Evolutionary conservation across 2,113 vertebrate species (phyloP).

Genomic region (Tenebrosternarchus preto): DNA sequence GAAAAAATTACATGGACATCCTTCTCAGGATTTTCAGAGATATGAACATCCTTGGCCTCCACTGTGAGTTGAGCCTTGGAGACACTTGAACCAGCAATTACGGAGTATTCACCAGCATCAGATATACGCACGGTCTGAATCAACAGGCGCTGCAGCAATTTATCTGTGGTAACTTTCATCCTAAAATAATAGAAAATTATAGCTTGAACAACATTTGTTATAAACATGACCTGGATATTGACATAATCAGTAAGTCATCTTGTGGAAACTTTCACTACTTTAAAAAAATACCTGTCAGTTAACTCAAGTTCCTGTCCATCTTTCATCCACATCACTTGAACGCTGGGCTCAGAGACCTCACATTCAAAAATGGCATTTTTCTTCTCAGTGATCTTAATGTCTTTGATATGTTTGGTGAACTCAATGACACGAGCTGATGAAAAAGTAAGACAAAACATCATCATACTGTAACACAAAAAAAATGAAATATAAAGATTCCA

Average conservation of each 20-base stretch:
- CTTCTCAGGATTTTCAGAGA: slow-evolving; percentile 77
- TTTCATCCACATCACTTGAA: slow-evolving; percentile 96
- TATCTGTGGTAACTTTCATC: slow-evolving; percentile 85
- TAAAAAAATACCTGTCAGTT: slow-evolving; percentile 77
- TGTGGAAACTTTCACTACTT: neutral
- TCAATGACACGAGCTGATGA: slow-evolving; percentile 90
- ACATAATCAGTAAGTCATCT: neutral
- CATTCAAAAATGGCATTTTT: slow-evolving; percentile 94
- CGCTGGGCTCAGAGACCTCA: slow-evolving; percentile 89
- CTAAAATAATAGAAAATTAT: slow-evolving; percentile 63
- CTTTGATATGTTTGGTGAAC: slow-evolving; percentile 92
- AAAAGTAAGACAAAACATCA: neutral
- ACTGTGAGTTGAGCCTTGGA: slow-evolving; percentile 85
- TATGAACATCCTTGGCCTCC: slow-evolving; percentile 88
- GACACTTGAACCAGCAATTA: slow-evolving; percentile 92
- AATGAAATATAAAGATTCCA: neutral
- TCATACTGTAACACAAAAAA: no score
- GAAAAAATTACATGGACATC: slow-evolving; percentile 81
- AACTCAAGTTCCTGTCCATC: slow-evolving; percentile 89
- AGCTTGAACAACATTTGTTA: neutral
- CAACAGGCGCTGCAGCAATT: slow-evolving; percentile 84
- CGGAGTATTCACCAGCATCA: slow-evolving; percentile 88
- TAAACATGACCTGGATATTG: neutral
- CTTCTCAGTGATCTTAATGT: slow-evolving; percentile 95
- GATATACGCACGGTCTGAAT: slow-evolving; percentile 86